phyloP scores from a whole-genome alignment of 1,140 invertebrate species.

The Tyrophagus putrescentiae region DNA sequence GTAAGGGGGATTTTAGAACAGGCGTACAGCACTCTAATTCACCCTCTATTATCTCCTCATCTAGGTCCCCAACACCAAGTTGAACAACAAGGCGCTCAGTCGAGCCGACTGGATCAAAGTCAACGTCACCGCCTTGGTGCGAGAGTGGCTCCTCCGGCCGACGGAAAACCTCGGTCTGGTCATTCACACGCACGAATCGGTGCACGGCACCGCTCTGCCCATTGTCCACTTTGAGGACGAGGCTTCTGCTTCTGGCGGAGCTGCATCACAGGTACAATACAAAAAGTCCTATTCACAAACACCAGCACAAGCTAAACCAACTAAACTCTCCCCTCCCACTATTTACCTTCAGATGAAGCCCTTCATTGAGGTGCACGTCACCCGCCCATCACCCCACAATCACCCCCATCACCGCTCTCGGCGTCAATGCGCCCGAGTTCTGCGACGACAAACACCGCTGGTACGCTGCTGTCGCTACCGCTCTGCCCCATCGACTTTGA shows the following conservation, averaged over 20 bases:
- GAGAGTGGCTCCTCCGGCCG: slow-evolving; percentile 54
- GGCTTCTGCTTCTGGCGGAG: too few relatives aligned
- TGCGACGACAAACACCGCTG: slow-evolving; percentile 56
- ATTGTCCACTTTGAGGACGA: too few relatives aligned
- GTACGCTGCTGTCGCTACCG: slow-evolving; percentile 73
- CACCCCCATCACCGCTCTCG: slow-evolving; percentile 37
- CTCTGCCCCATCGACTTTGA: slow-evolving; percentile 86
- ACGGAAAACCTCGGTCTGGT: slow-evolving; percentile 55
- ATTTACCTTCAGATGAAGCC: too few relatives aligned
- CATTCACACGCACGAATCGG: slow-evolving; percentile 43
- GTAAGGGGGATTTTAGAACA: too few relatives aligned
- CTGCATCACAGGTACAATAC: too few relatives aligned
- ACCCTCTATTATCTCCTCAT: background rate
- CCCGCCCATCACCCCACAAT: background rate
- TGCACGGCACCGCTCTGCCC: slow-evolving; percentile 30
- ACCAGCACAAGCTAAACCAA: too few relatives aligned
- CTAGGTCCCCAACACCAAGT: background rate
- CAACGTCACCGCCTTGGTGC: slow-evolving; percentile 56
- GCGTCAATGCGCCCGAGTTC: slow-evolving; percentile 49
- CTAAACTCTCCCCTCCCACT: too few relatives aligned
- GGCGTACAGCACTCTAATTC: background rate
- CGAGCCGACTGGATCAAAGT: slow-evolving; percentile 52
- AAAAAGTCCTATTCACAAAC: too few relatives aligned
- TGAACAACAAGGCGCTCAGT: slow-evolving; percentile 21
- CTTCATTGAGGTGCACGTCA: slow-evolving; percentile 58